Base-by-base conservation (phyloP, 92 coral and sea anemone genomes). In the Siderastrea siderea region DNA sequence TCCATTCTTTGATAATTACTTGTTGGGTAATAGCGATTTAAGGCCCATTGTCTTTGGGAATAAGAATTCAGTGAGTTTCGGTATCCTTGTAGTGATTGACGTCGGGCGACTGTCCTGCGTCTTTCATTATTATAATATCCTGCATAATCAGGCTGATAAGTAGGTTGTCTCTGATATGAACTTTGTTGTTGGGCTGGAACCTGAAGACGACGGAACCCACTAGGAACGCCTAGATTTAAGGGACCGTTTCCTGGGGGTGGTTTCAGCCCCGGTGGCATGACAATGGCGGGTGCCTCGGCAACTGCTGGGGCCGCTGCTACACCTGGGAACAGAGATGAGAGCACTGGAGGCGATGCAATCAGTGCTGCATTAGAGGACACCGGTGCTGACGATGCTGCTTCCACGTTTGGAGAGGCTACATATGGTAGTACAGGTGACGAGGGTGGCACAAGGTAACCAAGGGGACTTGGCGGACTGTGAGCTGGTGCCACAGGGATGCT, bases 221-320 rank as follows among this genome's bases (percentile, higher is more conserved):
- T 16, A 14, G 38, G 15, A 9, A 71, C 48, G 50, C 9, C 74
- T 10, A 63, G 62, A 60, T 19, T 52, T 5, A 50, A 3, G 43
- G 70, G 64, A 26, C 80, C 59, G 6, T 49, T 49, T n/a, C 6
- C 72, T 43, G 70, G 80, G 0, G 91, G 88, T 79, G 90, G 93
- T 51, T 38, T 80, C 11, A 75, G 48, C 48, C 93, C 95, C n/a
- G 95, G 95, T 17, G 93, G 88, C 80, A 86, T 71, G n/a, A 81
- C 53, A 51, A 88, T 58, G n/a, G 71, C 87, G n/a, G 91, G 92
- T 16, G 86, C 50, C 68, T 70, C 48, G 13, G 71, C 84, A 70
- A 66, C 77, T 77, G 77, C 59, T 26, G 90, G 88, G 6, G 77
- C 78, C 47, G 88, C 19, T 14, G 81, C 69, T 6, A 64, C 17